Evolutionary conservation across 1,140 invertebrate genomes (phyloP).

Genomic region (Drosophila ficusphila): DNA sequence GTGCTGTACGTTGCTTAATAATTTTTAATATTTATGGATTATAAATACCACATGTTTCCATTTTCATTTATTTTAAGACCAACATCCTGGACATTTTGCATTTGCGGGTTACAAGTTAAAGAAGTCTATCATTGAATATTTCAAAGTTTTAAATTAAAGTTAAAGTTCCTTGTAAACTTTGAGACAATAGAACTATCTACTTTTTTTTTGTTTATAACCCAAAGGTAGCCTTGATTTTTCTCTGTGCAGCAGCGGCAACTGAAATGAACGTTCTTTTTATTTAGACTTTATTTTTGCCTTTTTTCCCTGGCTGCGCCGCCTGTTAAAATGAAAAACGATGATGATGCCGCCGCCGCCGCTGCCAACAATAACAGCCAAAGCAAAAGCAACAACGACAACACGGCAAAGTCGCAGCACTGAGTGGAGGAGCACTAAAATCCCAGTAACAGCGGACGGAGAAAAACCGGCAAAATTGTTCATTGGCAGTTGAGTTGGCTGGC

Average conservation of each 20-base stretch:
- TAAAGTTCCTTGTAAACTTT: too few species aligned
- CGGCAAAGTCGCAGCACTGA: constrained; percentile 25
- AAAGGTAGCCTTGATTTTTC: background rate
- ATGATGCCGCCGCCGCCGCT: constrained; percentile 49
- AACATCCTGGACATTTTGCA: too few species aligned
- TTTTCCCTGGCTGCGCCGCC: constrained; percentile 56
- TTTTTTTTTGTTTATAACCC: too few species aligned
- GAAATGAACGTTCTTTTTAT: constrained; percentile 44
- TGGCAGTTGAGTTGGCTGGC: constrained; percentile 43
- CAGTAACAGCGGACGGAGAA: constrained; percentile 37
- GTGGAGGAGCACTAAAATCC: constrained; percentile 57
- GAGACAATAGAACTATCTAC: too few species aligned
- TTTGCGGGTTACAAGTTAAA: too few species aligned
- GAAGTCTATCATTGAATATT: too few species aligned
- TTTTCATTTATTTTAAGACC: too few species aligned
- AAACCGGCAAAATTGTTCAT: constrained; percentile 63
- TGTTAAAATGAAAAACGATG: constrained; percentile 69
- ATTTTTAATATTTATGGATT: background rate
- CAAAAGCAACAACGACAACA: constrained; percentile 1
- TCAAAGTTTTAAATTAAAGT: too few species aligned
- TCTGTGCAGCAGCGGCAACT: constrained; percentile 17
- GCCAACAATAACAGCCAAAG: constrained; percentile 30
- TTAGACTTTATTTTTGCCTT: constrained; percentile 33
- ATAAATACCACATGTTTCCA: too few species aligned
- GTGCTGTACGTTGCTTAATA: background rate